A percentile compares a stretch with the other conserved stretches of the same genome.
Evolutionary conservation across 2,888 invertebrate species (phyloP).

Genomic region (Melanostoma mellinum): DNA sequence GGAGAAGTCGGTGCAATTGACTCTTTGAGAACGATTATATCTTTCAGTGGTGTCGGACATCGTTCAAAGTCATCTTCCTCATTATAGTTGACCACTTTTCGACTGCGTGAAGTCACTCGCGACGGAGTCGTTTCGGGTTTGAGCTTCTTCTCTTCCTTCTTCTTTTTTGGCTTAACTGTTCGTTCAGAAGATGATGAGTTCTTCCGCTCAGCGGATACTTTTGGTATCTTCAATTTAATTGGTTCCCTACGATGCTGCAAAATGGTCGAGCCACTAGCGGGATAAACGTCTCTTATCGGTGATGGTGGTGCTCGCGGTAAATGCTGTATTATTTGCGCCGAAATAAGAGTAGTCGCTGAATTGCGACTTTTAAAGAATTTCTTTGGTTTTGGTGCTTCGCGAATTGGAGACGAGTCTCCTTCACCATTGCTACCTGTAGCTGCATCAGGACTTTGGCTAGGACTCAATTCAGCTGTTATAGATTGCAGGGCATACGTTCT

Average conservation of each 20-base stretch:
- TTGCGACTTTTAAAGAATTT: conserved; percentile 95
- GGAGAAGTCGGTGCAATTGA: conserved; percentile 69
- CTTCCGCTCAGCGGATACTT: conserved; percentile 80
- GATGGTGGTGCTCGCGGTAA: conserved; percentile 79
- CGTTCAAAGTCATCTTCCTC: conserved; percentile 83
- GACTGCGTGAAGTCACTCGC: conserved; percentile 82
- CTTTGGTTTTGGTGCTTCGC: conserved; percentile 88
- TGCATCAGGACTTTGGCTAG: conserved; percentile 76
- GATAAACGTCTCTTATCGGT: conserved; percentile 77
- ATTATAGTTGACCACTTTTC: conserved; percentile 86
- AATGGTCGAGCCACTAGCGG: conserved; percentile 55
- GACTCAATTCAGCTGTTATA: conserved; percentile 77
- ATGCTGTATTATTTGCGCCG: conserved; percentile 80
- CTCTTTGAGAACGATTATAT: conserved; percentile 82
- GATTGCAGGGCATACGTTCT: conserved; percentile 83
- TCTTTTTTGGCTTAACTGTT: conserved; percentile 77
- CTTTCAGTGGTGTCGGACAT: conserved; percentile 79
- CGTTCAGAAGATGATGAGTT: conserved; percentile 74
- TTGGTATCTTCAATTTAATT: conserved; percentile 80
- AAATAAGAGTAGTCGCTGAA: conserved; percentile 83
- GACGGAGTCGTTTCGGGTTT: conserved; percentile 80
- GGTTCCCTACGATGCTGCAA: conserved; percentile 75
- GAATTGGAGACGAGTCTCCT: conserved; percentile 78
- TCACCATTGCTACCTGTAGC: conserved; percentile 75
- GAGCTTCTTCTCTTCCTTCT: conserved; percentile 80